Base-by-base conservation (phyloP, 2,888 invertebrate species). In the Hypomecis punctinalis region DNA sequence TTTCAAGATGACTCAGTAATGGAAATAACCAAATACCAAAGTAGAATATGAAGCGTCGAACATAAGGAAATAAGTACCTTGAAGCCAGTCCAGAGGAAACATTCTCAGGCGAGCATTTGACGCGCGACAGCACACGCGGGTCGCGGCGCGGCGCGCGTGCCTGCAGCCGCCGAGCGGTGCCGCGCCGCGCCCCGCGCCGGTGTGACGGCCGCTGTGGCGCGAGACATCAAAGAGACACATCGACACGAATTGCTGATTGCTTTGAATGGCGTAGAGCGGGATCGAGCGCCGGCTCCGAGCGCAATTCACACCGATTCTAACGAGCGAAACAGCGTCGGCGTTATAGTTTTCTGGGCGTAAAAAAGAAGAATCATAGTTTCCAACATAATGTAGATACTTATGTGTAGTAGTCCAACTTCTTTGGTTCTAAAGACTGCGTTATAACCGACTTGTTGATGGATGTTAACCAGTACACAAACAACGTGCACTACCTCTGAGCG, bases 51-150 rank as follows among this genome's bases (percentile, higher is more conserved):
- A 11, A 45, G 11, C 45, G 6, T 6, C 11, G 11, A 45, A 13
- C 45, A 13, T 11, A 11, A 13, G 45, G 6, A 11, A 45, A 13
- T 13, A 45, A 45, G 45, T 6, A 45, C 40, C 10, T 8, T 3
- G 33, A 33, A 33, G 2, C 1, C 52, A 39, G 39, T 9, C 23
- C 35, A 42, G 42, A 53, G 53, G 53, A 53, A 53, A 53, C 43
- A 53, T 53, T 43, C 42, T 53, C 40, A n/a, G 42, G 53, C 53
- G 42, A 33, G 43, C 53, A 53, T 55, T 45, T 46, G 9, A 43
- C 55, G 45, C 45, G 36, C 37, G 55, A 13, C 45, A 43, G 53
- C 33, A 40, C 33, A 3, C 43, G 11, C n/a, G 13, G 23, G 6
- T n/a, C 11, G 45, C 4, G 35, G 10, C 36, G 13, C 46, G 8